phyloP scores from a whole-genome alignment of 2,113 vertebrate species.

The Dicaeum eximium region DNA sequence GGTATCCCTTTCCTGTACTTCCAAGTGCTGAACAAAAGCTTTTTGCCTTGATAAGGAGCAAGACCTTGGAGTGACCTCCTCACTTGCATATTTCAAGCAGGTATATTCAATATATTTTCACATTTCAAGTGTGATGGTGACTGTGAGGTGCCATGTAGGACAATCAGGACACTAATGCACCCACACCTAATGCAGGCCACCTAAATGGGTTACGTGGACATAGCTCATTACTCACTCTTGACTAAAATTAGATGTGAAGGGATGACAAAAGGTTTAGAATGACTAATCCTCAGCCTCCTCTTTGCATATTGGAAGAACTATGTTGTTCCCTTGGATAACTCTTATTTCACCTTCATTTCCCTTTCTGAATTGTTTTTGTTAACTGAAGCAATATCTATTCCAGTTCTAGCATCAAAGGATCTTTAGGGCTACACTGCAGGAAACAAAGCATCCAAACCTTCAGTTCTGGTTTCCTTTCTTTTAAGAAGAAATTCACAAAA shows the following conservation, averaged over 20 bases:
- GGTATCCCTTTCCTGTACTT: background rate
- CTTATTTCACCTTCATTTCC: background rate
- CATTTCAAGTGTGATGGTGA: background rate
- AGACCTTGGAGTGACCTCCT: background rate
- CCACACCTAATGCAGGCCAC: background rate
- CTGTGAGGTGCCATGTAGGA: background rate
- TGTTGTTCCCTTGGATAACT: background rate
- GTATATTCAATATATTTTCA: background rate
- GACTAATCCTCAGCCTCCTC: background rate
- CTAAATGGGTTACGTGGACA: background rate
- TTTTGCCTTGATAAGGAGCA: background rate
- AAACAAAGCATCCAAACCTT: background rate
- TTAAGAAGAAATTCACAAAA: background rate
- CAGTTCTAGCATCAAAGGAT: background rate
- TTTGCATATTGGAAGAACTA: background rate
- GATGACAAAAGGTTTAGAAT: background rate
- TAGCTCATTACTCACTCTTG: background rate
- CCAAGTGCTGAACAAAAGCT: background rate
- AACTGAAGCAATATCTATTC: background rate
- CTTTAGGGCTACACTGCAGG: background rate
- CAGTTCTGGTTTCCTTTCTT: background rate
- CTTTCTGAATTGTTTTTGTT: slow-evolving; percentile 6
- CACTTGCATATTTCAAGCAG: background rate
- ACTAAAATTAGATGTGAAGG: slow-evolving; percentile 20
- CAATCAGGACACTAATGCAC: background rate